A percentile compares a stretch with the other conserved stretches of the same genome.
phyloP scores from a whole-genome alignment of 1,140 invertebrate genomes.

The Epicauta chinensis region DNA sequence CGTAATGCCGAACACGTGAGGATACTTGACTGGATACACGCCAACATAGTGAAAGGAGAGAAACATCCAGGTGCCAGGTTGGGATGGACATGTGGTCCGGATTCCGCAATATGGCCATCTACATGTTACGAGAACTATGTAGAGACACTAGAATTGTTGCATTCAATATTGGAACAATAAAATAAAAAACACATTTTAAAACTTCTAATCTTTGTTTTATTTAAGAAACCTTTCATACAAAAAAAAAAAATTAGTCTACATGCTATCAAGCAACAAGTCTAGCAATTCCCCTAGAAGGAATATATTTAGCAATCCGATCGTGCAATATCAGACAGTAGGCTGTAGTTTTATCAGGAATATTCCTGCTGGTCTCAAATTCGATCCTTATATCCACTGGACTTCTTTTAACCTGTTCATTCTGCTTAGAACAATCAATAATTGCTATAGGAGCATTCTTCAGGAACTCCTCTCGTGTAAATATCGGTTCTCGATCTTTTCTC shows the following conservation, averaged over 20 bases:
- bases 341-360: slow-evolving; percentile 21
- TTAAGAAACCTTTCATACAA: not conserved
- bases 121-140: too few species aligned
- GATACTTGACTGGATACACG: too few species aligned
- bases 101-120: too few species aligned
- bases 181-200: too few species aligned
- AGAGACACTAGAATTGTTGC: too few species aligned
- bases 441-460: slow-evolving; percentile 16
- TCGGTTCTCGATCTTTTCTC: slow-evolving; percentile 14
- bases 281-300: slow-evolving; percentile 13
- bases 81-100: too few species aligned
- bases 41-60: too few species aligned
- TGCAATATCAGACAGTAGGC: slow-evolving; percentile 30
- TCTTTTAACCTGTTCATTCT: slow-evolving; percentile 18
- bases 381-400: slow-evolving; percentile 15
- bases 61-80: too few species aligned
- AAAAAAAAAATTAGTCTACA: not conserved
- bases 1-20: too few species aligned
- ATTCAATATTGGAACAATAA: too few species aligned
- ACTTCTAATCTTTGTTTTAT: too few species aligned
- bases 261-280: not conserved
- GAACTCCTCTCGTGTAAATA: slow-evolving; percentile 1
- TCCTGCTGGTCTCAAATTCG: slow-evolving; percentile 25
- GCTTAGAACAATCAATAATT: slow-evolving; percentile 30
- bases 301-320: slow-evolving; percentile 24